A percentile compares a stretch with the other conserved stretches of the same genome.
phyloP scores from a whole-genome alignment of 2,797 vertebrate species.

The Xenopus petersii region DNA sequence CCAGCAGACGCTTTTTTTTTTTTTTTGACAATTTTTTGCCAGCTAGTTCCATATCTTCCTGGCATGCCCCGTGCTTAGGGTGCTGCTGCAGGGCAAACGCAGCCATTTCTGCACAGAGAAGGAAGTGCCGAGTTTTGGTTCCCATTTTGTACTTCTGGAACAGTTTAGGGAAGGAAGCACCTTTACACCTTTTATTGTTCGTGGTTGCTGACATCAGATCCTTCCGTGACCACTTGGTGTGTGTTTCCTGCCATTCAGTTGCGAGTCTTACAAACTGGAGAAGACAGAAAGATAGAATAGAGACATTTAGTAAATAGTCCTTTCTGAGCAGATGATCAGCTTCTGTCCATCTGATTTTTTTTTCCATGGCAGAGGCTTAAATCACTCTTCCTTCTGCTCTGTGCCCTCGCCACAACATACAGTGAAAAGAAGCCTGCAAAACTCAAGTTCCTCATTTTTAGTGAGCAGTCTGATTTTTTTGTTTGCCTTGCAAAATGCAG shows the following conservation, averaged over 20 bases:
- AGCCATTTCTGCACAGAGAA: constrained; percentile 72
- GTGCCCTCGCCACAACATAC: constrained; percentile 62
- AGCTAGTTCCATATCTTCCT: constrained; percentile 10
- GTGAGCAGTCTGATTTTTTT: constrained; percentile 63
- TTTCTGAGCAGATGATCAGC: constrained; percentile 48
- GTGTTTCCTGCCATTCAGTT: constrained; percentile 88
- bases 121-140: constrained; percentile 86
- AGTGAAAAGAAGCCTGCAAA: constrained; percentile 64
- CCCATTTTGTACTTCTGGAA: constrained; percentile 83
- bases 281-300: constrained; percentile 41
- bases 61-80: constrained; percentile 56
- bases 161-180: constrained; percentile 91
- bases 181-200: constrained; percentile 94
- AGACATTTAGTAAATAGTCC: constrained; percentile 37
- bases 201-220: constrained; percentile 85
- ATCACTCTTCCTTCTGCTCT: constrained; percentile 59
- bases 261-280: constrained; percentile 66
- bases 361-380: constrained; percentile 55
- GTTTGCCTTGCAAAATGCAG: constrained; percentile 58
- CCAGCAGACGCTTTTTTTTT: too few relatives aligned
- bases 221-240: constrained; percentile 77
- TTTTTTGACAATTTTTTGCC: too few relatives aligned
- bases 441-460: constrained; percentile 74
- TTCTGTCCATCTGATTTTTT: constrained; percentile 52
- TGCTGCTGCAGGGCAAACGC: constrained; percentile 63